Base-by-base conservation (phyloP, 1,140 invertebrate genomes). In the Aphidius gifuensis region DNA sequence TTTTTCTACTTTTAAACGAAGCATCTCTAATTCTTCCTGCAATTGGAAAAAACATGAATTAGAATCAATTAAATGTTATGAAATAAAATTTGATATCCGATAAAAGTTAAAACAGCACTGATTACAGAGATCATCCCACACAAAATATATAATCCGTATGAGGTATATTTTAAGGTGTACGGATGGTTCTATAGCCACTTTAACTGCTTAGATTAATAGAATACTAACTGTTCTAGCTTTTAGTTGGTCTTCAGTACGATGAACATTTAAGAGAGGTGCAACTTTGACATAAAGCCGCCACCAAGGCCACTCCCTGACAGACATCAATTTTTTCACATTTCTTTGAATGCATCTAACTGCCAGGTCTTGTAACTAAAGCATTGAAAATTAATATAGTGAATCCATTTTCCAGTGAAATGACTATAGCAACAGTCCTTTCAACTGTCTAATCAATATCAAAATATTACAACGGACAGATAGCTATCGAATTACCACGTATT, bases 301-400 rank as follows among this genome's bases (percentile, higher is more conserved):
- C 95, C 94, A 97, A 5, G 92, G 89, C 95, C 95, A 98, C 78
- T 94, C 92, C 51, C 92, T 84, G 1, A 97, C 92, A 43, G 88
- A 86, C 75, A 97, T 86, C 74, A 95, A 91, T 68, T 94, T 95
- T 65, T 92, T 87, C 2, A 97, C 92, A 83, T 97, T 97, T 61
- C 92, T 86, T 74, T 97, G 94, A 60, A 97, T 92, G 77, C 94
- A 96, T 60, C 92, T 85, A 16, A 96, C 91, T 6, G 94, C 94
- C 55, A 94, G 83, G 76, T 96, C 93, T 84, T 96, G 88, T 7
- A 90, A 77, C 86, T 87, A 70, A 59, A 69, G 49, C 58, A 32
- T 32, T 4, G 23, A 32, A 32, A 32, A 32, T 32, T 16, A 16
- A 16, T 16, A 16, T 16, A 16, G 16, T 16, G 16, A 16, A 16